phyloP scores from a whole-genome alignment of 2,888 invertebrate genomes.

The Zeuzera pyrina region DNA sequence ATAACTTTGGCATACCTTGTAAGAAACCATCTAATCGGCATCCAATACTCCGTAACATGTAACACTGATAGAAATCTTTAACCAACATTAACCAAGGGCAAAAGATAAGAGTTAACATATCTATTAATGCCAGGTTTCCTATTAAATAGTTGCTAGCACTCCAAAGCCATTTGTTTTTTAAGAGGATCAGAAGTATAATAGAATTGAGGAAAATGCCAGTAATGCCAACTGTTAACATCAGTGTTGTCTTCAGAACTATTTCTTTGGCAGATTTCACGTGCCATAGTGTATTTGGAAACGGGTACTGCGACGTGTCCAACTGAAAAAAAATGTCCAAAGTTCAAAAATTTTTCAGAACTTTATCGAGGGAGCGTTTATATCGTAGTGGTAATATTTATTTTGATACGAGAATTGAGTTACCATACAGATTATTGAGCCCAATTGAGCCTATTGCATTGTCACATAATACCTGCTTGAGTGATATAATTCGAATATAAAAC shows the following conservation, averaged over 20 bases:
- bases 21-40: slow-evolving; percentile 85
- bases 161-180: slow-evolving; percentile 75
- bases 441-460: no score
- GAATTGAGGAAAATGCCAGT: slow-evolving; percentile 79
- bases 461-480: no score
- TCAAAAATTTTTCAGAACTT: no score
- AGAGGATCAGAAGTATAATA: slow-evolving; percentile 75
- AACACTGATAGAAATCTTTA: slow-evolving; percentile 85
- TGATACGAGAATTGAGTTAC: no score
- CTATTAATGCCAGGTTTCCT: slow-evolving; percentile 82
- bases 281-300: slow-evolving; percentile 80
- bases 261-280: slow-evolving; percentile 71
- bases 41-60: slow-evolving; percentile 79
- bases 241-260: slow-evolving; percentile 73
- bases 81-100: slow-evolving; percentile 85
- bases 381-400: no score
- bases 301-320: slow-evolving; percentile 50
- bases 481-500: no score
- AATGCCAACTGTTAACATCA: slow-evolving; percentile 75
- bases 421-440: no score
- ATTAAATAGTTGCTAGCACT: slow-evolving; percentile 82
- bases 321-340: no score
- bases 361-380: no score
- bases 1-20: slow-evolving; percentile 67
- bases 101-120: slow-evolving; percentile 76